Conservation (phyloP, 35 echinoderm and acorn worm genomes). For the Diadema setosum region DNA sequence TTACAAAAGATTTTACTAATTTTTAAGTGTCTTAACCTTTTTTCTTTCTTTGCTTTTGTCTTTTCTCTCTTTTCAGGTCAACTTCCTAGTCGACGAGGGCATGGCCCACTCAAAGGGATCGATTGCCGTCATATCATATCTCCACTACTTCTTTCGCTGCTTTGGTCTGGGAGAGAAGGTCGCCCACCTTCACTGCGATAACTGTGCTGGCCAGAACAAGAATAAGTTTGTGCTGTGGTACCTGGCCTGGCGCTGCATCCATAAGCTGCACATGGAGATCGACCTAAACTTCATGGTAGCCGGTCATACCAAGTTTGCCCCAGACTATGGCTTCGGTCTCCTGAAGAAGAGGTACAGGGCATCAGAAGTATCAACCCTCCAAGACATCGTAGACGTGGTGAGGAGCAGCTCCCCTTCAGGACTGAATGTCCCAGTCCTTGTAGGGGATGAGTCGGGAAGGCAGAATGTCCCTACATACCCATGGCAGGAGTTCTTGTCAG, state of each 20-base stretch:
- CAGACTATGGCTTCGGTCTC: slow-evolving; percentile 3
- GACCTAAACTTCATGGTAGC: slow-evolving; percentile 21
- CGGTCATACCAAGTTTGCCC: slow-evolving; percentile 41
- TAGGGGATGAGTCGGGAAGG: slow-evolving; percentile 29
- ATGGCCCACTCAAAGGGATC: slow-evolving; percentile 7
- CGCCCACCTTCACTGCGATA: slow-evolving; percentile 38
- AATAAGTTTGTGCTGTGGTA: slow-evolving; percentile 72
- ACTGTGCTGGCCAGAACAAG: slow-evolving; percentile 69
- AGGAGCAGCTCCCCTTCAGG: neutral
- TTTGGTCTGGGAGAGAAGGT: slow-evolving; percentile 21
- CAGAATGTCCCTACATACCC: neutral
- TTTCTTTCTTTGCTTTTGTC: neutral
- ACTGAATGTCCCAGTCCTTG: slow-evolving; percentile 51
- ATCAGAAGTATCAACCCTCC: neutral
- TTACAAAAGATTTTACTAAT: neutral
- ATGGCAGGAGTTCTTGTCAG: slow-evolving; percentile 46
- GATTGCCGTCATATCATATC: slow-evolving; percentile 22
- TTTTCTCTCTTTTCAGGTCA: slow-evolving; percentile 13
- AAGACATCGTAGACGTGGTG: slow-evolving; percentile 26
- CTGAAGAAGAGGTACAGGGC: neutral
- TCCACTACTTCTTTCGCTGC: slow-evolving; percentile 46
- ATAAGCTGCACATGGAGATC: neutral
- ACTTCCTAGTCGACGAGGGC: slow-evolving; percentile 59
- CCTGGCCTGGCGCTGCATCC: slow-evolving; percentile 2
- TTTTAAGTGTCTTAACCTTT: neutral